These are phyloP conservation scores for Eurosta solidaginis DNA, from an alignment of 1,140 invertebrate species.

Conservation along the genomic window DNA sequence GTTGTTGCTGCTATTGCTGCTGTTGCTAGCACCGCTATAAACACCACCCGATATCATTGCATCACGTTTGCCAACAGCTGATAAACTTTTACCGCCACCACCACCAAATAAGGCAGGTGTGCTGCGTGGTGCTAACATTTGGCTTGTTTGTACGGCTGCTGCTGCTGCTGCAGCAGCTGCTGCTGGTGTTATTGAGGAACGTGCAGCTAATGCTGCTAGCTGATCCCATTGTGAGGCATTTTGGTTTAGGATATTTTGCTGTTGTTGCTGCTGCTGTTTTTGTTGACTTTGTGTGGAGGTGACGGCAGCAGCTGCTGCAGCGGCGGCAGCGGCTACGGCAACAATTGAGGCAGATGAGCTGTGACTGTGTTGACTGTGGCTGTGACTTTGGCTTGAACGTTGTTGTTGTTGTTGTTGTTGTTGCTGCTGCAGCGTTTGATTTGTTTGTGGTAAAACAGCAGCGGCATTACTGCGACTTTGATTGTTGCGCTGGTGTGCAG, in stretches of 20 bases:
- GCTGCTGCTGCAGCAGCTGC: constrained; percentile 38
- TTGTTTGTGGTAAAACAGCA: constrained; percentile 34
- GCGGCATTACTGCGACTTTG: constrained; percentile 50
- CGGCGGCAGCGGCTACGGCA: background rate
- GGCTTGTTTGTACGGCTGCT: constrained; percentile 32
- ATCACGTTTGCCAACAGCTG: constrained; percentile 50
- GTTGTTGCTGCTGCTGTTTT: constrained; percentile 31
- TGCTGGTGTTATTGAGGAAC: constrained; percentile 57
- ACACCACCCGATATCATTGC: constrained; percentile 57
- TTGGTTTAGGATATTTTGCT: constrained; percentile 32
- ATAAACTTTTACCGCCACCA: constrained; percentile 42
- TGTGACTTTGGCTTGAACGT: constrained; percentile 57
- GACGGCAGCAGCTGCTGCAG: constrained; percentile 35
- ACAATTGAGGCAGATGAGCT: background rate
- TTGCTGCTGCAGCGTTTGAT: constrained; percentile 41
- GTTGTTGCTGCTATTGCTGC: constrained; percentile 5
- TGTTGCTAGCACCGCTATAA: constrained; percentile 25
- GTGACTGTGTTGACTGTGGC: constrained; percentile 42
- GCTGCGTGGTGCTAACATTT: constrained; percentile 34
- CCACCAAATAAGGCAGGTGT: constrained; percentile 23
- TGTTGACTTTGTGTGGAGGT: constrained; percentile 38
- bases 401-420: constrained; percentile 47
- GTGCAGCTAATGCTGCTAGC: constrained; percentile 50
- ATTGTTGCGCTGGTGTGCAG: constrained; percentile 44
- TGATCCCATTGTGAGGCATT: constrained; percentile 51